These are phyloP conservation scores for Girardinus metallicus DNA, from an alignment of 2,797 vertebrate genomes.

Conservation along the genomic window DNA sequence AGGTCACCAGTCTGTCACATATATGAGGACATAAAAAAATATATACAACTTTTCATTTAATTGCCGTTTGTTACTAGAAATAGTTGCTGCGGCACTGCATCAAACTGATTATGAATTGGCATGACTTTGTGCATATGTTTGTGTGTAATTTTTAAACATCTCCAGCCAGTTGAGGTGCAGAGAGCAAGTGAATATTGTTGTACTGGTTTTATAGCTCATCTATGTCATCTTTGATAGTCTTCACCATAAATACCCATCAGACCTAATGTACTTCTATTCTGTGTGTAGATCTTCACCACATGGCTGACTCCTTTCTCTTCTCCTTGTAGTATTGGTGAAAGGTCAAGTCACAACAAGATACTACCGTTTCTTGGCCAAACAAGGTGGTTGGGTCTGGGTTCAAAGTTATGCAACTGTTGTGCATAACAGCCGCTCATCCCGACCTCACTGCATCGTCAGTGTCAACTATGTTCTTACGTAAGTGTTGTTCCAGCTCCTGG, in stretches of 20 bases:
- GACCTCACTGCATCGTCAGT: slow-evolving; percentile 98
- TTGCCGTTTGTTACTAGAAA: neutral
- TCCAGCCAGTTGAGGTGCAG: neutral
- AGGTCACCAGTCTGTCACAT: too few relatives aligned
- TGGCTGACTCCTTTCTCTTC: neutral
- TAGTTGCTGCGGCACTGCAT: neutral
- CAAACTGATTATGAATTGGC: neutral
- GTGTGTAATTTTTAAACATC: neutral
- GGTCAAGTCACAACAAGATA: slow-evolving; percentile 98
- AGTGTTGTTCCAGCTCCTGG: slow-evolving; percentile 70
- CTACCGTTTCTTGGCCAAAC: slow-evolving; percentile 95
- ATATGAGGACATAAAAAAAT: too few relatives aligned
- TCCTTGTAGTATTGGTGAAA: slow-evolving; percentile 90
- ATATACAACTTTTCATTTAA: too few relatives aligned
- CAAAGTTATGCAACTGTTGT: slow-evolving; percentile 98
- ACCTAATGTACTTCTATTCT: neutral
- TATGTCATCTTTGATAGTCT: neutral
- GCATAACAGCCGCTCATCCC: slow-evolving; percentile 96
- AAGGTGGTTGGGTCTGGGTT: slow-evolving; percentile 97
- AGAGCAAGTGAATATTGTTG: neutral
- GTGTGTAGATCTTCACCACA: neutral
- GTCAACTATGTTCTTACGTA: slow-evolving; percentile 99
- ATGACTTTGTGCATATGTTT: neutral
- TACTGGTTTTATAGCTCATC: neutral
- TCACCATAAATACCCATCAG: neutral